Conservation (phyloP, 2,113 vertebrate genomes). For the Pundamilia nyererei region DNA sequence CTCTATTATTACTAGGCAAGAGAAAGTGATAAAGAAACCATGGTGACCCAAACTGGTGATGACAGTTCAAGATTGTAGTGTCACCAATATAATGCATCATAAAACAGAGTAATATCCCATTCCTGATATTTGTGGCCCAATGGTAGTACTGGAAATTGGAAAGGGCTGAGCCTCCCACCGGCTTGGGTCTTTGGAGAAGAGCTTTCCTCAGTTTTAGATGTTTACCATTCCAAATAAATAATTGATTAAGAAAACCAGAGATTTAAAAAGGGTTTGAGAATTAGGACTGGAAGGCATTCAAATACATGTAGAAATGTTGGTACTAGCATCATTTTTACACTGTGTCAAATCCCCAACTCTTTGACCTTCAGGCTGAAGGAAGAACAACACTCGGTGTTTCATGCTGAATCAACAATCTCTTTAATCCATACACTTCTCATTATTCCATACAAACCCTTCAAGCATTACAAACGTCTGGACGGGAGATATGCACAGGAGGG, state of each 20-base stretch:
- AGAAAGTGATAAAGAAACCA: not conserved
- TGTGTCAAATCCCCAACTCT: not conserved
- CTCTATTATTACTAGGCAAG: not conserved
- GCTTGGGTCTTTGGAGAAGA: accelerated
- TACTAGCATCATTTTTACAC: not conserved
- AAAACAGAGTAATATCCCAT: not conserved
- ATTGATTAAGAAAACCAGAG: not conserved
- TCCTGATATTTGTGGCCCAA: not conserved
- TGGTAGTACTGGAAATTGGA: not conserved
- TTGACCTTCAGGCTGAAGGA: not conserved
- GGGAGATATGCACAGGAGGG: not conserved
- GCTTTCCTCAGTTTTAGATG: not conserved
- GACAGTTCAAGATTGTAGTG: not conserved
- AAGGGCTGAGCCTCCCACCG: accelerated
- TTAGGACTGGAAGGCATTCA: not conserved
- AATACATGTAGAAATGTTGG: not conserved
- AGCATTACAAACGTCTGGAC: accelerated
- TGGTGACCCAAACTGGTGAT: not conserved
- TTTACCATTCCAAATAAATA: accelerated
- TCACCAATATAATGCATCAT: not conserved
- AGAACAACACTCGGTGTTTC: not conserved
- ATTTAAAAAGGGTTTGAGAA: not conserved
- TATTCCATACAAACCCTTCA: not conserved
- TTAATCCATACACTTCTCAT: not conserved
- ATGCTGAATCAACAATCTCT: not conserved